Evolutionary conservation across 2,888 invertebrate species (phyloP).

Genomic region (Elmis aenea): DNA sequence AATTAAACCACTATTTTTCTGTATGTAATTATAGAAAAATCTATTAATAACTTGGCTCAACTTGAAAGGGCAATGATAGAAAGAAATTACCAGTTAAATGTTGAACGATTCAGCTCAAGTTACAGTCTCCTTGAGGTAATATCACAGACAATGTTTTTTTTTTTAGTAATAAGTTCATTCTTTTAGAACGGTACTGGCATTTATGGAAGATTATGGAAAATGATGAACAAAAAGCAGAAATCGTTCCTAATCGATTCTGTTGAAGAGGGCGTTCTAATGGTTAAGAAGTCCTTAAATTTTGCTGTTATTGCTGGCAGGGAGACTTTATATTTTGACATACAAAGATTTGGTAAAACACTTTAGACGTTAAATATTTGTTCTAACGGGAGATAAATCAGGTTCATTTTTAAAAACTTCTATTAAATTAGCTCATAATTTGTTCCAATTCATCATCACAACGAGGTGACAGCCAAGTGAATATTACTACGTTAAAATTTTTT

Average conservation of each 20-base stretch:
- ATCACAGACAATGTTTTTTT: neutral
- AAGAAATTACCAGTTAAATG: conserved; percentile 60
- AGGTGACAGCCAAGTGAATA: too few relatives aligned
- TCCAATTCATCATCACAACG: too few relatives aligned
- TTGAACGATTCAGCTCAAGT: conserved; percentile 69
- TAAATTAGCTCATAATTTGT: too few relatives aligned
- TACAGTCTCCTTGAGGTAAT: conserved; percentile 62
- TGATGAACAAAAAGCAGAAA: conserved; percentile 53
- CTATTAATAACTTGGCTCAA: conserved; percentile 62
- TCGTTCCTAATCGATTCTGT: conserved; percentile 62
- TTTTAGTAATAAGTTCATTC: neutral
- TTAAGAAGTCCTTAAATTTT: conserved; percentile 55
- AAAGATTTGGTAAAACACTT: conserved; percentile 60
- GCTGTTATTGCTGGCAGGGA: conserved; percentile 70
- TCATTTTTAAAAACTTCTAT: too few relatives aligned
- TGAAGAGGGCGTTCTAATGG: conserved; percentile 64
- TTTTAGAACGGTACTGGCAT: conserved; percentile 69
- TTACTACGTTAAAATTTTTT: too few relatives aligned
- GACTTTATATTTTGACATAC: conserved; percentile 70
- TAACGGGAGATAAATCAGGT: too few relatives aligned
- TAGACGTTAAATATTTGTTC: too few relatives aligned
- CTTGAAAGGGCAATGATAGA: conserved; percentile 62
- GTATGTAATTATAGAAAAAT: conserved; percentile 51
- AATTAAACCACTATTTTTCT: too few relatives aligned
- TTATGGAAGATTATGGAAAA: conserved; percentile 62